phyloP scores from a whole-genome alignment of 1,140 invertebrate genomes.

The Macrobrachium rosenbergii region DNA sequence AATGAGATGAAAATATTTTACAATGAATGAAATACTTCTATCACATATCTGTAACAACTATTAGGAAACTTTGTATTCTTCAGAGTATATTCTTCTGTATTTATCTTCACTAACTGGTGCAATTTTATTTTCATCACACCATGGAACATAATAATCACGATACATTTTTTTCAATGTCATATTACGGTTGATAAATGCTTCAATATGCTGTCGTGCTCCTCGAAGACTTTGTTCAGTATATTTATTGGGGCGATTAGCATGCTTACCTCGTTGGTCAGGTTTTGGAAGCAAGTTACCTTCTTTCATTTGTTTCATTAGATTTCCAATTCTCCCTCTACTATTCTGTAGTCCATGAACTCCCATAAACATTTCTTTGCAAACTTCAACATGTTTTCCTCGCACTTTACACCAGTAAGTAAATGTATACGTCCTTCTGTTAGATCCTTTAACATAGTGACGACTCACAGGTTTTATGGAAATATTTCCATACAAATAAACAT shows the following conservation, averaged over 20 bases:
- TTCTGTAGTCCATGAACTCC: slow-evolving; percentile 58
- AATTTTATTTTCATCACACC: slow-evolving; percentile 58
- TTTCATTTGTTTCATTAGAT: slow-evolving; percentile 59
- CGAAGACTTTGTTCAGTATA: slow-evolving; percentile 52
- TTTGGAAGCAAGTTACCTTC: slow-evolving; percentile 51
- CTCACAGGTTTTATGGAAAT: slow-evolving; percentile 57
- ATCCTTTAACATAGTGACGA: slow-evolving; percentile 54
- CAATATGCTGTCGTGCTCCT: slow-evolving; percentile 50
- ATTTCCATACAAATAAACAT: slow-evolving; percentile 58
- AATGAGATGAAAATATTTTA: too few relatives aligned
- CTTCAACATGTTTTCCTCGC: slow-evolving; percentile 56
- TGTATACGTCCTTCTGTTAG: slow-evolving; percentile 53
- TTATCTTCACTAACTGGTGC: slow-evolving; percentile 54
- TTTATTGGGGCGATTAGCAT: slow-evolving; percentile 52
- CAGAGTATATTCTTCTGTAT: slow-evolving; percentile 57
- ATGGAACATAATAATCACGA: slow-evolving; percentile 53
- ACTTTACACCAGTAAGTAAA: slow-evolving; percentile 60
- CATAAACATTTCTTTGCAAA: slow-evolving; percentile 61
- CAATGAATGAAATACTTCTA: too few relatives aligned
- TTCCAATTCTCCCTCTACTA: slow-evolving; percentile 55
- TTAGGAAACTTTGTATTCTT: slow-evolving; percentile 60
- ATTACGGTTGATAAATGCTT: slow-evolving; percentile 57
- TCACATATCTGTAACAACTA: background rate
- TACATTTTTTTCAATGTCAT: slow-evolving; percentile 60
- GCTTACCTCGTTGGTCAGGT: slow-evolving; percentile 53